Percentiles rank a stretch among this genome's conserved stretches.
Conservation (phyloP, 2,797 vertebrate species). For the Sciaenops ocellatus region DNA sequence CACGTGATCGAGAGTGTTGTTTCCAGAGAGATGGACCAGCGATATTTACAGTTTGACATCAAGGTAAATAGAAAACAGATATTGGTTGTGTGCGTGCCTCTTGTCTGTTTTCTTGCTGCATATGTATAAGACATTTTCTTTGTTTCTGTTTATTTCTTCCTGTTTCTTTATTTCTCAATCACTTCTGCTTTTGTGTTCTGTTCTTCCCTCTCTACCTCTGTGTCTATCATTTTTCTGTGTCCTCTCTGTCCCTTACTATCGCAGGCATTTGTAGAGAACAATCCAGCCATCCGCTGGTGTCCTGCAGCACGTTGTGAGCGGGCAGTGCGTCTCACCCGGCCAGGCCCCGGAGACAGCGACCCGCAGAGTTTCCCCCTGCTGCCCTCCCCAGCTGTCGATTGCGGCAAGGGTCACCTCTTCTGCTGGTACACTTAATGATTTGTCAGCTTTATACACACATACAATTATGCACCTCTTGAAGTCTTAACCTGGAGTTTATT, state of each 20-base stretch:
- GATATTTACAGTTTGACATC: slow-evolving; percentile 99
- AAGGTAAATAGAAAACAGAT: slow-evolving; percentile 86
- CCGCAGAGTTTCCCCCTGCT: slow-evolving; percentile 93
- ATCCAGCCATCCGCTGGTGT: slow-evolving; percentile 99
- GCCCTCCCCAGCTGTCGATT: slow-evolving; percentile 96
- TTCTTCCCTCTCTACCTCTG: background rate
- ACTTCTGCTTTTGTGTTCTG: background rate
- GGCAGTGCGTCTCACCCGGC: slow-evolving; percentile 94
- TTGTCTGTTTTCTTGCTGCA: too few relatives aligned
- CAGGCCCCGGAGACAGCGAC: slow-evolving; percentile 92
- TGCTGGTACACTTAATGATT: slow-evolving; percentile 89
- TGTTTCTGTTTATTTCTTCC: background rate
- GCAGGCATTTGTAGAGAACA: slow-evolving; percentile 99
- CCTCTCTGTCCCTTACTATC: background rate
- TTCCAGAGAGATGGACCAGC: slow-evolving; percentile 99
- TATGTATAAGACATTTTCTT: too few relatives aligned
- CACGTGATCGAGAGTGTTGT: slow-evolving; percentile 99
- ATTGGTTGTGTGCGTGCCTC: too few relatives aligned
- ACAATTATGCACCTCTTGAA: background rate
- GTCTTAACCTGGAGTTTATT: background rate
- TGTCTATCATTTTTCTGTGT: background rate
- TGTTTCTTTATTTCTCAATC: too few relatives aligned
- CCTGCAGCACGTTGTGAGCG: slow-evolving; percentile 96
- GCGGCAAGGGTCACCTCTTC: slow-evolving; percentile 98
- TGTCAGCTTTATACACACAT: slow-evolving; percentile 8